Conservation (phyloP, 2,797 vertebrate genomes). For the Euthynnus affinis region DNA sequence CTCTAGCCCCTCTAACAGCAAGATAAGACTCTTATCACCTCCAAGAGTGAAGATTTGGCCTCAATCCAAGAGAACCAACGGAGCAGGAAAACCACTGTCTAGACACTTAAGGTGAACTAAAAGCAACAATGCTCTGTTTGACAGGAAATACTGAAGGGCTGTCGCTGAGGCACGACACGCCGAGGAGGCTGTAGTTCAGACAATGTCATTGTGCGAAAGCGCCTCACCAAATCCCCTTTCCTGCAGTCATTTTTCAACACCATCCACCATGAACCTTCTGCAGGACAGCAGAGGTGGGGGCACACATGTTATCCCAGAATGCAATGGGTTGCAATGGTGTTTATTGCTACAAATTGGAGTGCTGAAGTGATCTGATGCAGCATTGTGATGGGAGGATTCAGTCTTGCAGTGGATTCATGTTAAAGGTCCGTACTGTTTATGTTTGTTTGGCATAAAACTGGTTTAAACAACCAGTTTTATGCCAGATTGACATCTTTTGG, state of each 20-base stretch:
- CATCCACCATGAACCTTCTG: constrained; percentile 78
- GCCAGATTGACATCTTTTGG: not conserved
- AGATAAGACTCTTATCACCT: constrained; percentile 91
- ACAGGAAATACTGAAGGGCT: constrained; percentile 88
- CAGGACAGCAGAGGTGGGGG: constrained; percentile 53
- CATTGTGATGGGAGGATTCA: not conserved
- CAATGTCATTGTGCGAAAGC: constrained; percentile 85
- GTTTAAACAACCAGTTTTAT: too few species aligned
- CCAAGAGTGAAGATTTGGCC: constrained; percentile 89
- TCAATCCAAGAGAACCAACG: constrained; percentile 88
- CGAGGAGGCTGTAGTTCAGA: constrained; percentile 83
- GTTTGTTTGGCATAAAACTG: too few species aligned
- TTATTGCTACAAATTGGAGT: constrained; percentile 9
- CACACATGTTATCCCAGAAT: constrained; percentile 28
- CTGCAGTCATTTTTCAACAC: constrained; percentile 79
- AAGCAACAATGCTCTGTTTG: constrained; percentile 87
- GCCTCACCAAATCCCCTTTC: constrained; percentile 84
- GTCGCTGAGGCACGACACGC: constrained; percentile 80
- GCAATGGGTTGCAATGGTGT: not conserved
- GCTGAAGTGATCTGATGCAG: not conserved
- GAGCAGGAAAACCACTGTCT: constrained; percentile 90
- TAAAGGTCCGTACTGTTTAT: not conserved
- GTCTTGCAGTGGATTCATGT: not conserved
- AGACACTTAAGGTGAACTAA: constrained; percentile 89
- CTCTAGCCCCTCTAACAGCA: constrained; percentile 84